Percentiles rank a stretch among this genome's conserved stretches.
These are phyloP conservation scores for Sisyra terminalis DNA, from an alignment of 2,888 invertebrate genomes.

Conservation along the genomic window DNA sequence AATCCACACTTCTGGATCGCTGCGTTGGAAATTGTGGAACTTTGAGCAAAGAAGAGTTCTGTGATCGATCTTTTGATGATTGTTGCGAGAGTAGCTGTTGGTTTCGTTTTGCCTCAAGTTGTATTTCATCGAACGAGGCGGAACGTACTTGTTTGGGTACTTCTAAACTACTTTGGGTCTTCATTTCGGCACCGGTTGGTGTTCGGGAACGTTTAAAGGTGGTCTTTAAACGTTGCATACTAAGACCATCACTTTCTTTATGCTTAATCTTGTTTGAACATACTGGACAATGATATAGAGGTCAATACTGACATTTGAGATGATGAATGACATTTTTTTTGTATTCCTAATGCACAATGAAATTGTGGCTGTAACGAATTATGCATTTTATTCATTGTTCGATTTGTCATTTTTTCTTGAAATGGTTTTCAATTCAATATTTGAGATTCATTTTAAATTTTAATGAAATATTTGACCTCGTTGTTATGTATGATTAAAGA, in stretches of 20 bases:
- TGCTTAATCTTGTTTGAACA: no score
- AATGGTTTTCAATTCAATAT: no score
- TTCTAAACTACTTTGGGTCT: conserved; percentile 79
- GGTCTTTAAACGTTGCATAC: conserved; percentile 65
- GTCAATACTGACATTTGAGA: no score
- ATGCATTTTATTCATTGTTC: no score
- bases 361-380: no score
- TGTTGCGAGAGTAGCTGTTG: conserved; percentile 18
- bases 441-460: no score
- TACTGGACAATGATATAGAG: no score
- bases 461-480: no score
- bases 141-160: conserved; percentile 82
- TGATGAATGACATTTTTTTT: no score
- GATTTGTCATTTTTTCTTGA: no score
- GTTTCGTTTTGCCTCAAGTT: conserved; percentile 55
- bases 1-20: conserved; percentile 68
- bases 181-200: conserved; percentile 81
- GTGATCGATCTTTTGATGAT: conserved; percentile 13
- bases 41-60: conserved; percentile 20
- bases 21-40: conserved; percentile 44
- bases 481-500: no score
- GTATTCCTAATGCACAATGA: no score
- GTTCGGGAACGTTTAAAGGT: conserved; percentile 78
- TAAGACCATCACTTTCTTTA: conserved; percentile 29
- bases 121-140: conserved; percentile 81